Evolutionary conservation across 2,797 vertebrate genomes (phyloP).

Genomic region (Mus spretus): DNA sequence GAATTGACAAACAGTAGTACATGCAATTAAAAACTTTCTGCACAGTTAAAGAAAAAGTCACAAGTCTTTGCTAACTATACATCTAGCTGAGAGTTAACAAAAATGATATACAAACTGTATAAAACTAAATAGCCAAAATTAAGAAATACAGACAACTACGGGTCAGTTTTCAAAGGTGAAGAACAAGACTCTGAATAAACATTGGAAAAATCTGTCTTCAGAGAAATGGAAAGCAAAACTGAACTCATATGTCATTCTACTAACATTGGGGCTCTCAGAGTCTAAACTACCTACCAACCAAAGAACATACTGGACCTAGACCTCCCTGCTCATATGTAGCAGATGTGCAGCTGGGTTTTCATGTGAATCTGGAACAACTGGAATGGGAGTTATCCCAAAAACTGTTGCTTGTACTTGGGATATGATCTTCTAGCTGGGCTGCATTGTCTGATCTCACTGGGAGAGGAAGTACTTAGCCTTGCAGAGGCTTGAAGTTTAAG

Average conservation of each 20-base stretch:
- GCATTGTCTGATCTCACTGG: background rate
- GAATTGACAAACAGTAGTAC: background rate
- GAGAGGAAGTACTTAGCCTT: background rate
- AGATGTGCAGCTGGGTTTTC: background rate
- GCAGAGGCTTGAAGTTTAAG: background rate
- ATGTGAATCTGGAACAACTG: background rate
- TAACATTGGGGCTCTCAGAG: background rate
- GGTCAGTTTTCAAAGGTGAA: background rate
- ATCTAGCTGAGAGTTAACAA: background rate
- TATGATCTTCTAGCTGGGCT: background rate
- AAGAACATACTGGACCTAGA: background rate
- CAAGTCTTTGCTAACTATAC: background rate
- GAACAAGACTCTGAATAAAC: background rate
- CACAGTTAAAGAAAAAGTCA: background rate
- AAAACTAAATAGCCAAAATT: background rate
- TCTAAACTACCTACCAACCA: background rate
- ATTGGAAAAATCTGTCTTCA: background rate
- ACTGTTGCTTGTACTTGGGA: background rate
- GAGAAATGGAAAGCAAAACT: background rate
- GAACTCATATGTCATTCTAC: background rate
- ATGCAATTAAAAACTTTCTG: background rate
- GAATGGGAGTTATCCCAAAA: background rate
- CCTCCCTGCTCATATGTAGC: background rate
- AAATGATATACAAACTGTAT: background rate
- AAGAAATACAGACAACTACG: background rate